phyloP scores from a whole-genome alignment of 2,113 vertebrate species.

The cattle (Bos taurus) region ARS-UCD2.0 NC_037339.1:73358001-73358500 shows the following conservation, averaged over 20 bases:
- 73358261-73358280: not conserved
- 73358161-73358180: not conserved
- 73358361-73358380: not conserved
- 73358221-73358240: not conserved
- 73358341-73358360: not conserved
- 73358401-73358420: not conserved
- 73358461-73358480: not conserved
- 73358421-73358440: not conserved
- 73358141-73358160: not conserved
- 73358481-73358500: not conserved
- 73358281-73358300: not conserved
- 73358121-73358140: not conserved
- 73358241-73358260: not conserved
- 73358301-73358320: not conserved
- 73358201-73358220: not conserved
- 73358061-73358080: not conserved
- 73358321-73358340: constrained; percentile 5
- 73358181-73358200: not conserved
- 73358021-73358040: not conserved
- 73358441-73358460: not conserved
- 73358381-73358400: not conserved
- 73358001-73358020: not conserved
- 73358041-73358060: not conserved
- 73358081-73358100: not conserved
- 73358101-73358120: not conserved